Conservation (phyloP, 2,797 vertebrate species). For the Urophycis tenuis region DNA sequence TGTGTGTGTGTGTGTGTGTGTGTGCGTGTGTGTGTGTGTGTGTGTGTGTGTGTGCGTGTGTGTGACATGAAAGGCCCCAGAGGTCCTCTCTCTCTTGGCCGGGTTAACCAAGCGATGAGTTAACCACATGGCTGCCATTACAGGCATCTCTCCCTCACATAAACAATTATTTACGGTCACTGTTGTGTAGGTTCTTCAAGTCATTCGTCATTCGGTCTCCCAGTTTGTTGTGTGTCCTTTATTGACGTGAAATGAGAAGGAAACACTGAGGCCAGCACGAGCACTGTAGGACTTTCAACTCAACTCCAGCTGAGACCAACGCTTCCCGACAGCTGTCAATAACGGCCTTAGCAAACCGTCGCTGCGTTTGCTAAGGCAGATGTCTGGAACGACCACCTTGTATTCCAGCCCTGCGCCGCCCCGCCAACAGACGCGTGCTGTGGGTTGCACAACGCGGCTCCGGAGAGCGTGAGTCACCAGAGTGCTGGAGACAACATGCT, state of each 20-base stretch:
- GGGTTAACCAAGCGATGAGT: not conserved
- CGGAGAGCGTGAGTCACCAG: not conserved
- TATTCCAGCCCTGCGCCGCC: not conserved
- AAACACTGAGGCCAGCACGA: not conserved
- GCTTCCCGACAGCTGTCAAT: not conserved
- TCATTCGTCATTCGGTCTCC: not conserved
- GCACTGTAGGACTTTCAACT: not conserved
- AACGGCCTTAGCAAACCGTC: not conserved
- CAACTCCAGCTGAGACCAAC: not conserved
- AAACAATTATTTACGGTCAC: slow-evolving; percentile 12
- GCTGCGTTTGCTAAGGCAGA: not conserved
- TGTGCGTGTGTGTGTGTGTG: too few relatives aligned
- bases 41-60: too few relatives aligned
- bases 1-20: too few relatives aligned
- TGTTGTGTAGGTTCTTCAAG: not conserved
- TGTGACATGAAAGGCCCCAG: slow-evolving; percentile 5
- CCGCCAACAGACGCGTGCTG: not conserved
- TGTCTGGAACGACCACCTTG: not conserved
- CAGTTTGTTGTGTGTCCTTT: not conserved
- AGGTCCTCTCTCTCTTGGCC: not conserved
- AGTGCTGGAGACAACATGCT: not conserved
- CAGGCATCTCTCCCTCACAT: slow-evolving; percentile 16
- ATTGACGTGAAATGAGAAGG: not conserved
- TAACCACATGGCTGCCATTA: slow-evolving; percentile 31
- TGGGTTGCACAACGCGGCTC: not conserved